A percentile compares a stretch with the other conserved stretches of the same genome.
phyloP scores from a whole-genome alignment of 2,888 invertebrate species.

The Physocephala rufipes region DNA sequence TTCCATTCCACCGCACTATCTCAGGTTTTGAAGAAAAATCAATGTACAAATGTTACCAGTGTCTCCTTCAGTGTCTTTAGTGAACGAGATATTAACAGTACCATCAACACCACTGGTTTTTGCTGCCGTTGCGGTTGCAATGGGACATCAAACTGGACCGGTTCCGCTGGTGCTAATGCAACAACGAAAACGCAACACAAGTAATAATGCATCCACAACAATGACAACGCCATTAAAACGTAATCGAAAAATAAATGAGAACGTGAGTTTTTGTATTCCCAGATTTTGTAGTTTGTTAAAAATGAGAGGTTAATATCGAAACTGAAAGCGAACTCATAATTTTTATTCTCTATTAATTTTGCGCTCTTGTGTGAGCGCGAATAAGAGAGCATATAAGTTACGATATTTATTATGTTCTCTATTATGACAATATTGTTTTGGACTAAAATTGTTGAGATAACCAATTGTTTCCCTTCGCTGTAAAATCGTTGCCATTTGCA shows the following conservation, averaged over 20 bases:
- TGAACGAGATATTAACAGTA: constrained; percentile 23
- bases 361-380: too few species aligned
- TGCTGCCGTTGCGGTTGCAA: constrained; percentile 29
- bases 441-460: too few species aligned
- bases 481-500: too few species aligned
- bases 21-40: neutral
- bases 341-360: too few species aligned
- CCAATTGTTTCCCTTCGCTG: too few species aligned
- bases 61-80: constrained; percentile 22
- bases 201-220: constrained; percentile 20
- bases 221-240: constrained; percentile 44
- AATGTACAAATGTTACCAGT: constrained; percentile 28
- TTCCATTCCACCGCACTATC: neutral
- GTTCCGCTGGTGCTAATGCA: neutral
- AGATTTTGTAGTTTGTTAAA: neutral
- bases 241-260: constrained; percentile 42
- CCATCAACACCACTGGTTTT: constrained; percentile 29
- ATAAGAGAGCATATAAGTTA: too few species aligned
- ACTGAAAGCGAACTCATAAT: too few species aligned
- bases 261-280: constrained; percentile 34
- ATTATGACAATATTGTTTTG: too few species aligned
- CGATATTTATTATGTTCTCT: too few species aligned
- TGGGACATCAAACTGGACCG: constrained; percentile 21
- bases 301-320: neutral
- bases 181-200: constrained; percentile 31